Base-by-base conservation (phyloP, 2,113 vertebrate species). In the Lophotis ruficrista region DNA sequence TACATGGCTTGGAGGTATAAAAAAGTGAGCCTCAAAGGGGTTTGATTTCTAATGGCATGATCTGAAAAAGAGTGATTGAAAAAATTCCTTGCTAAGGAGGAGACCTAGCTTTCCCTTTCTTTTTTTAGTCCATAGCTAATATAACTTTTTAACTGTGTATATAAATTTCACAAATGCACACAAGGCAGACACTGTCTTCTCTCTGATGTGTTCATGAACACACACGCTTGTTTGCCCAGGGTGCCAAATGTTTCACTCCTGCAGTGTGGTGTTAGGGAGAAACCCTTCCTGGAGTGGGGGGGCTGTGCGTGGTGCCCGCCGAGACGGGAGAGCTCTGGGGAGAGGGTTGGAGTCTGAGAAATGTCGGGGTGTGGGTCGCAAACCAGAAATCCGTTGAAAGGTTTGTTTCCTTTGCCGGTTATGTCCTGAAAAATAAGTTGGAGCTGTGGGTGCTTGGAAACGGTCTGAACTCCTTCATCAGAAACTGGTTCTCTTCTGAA, bases 361-460 rank as follows among this genome's bases (percentile, higher is more conserved):
- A 18, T 10, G 38, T 17, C 3, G 2, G 45, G 31, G 31, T 38
- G 82, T 70, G 90, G 64, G 79, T 53, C 56, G 18, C 76, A 66
- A 84, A 75, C 71, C 87, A 72, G 79, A 93, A 85, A 62, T 27
- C n/a, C 53, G 65, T 38, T 45, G 71, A 41, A 73, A 73, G 37
- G 15, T 75, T 83, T 80, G 90, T n/a, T 96, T 91, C 45, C 83
- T 93, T 87, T 85, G 37, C 62, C 22, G 85, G 3, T 88, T 79
- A n/a, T 4, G 8, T 62, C 58, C 66, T 80, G 65, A 61, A 91
- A 84, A 92, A 41, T 80, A 71, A 60, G 35, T 50, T 79, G 64
- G 45, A 86, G 68, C 88, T 84, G 38, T 91, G 83, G 70, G 56
- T 90, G 83, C 53, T 68, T 85, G 86, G 85, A 64, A 93, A n/a